Evolutionary conservation across 2,888 invertebrate species (phyloP), one percentile per base, ranked within the genome.

Genomic region (Leptopilina myrica): DNA sequence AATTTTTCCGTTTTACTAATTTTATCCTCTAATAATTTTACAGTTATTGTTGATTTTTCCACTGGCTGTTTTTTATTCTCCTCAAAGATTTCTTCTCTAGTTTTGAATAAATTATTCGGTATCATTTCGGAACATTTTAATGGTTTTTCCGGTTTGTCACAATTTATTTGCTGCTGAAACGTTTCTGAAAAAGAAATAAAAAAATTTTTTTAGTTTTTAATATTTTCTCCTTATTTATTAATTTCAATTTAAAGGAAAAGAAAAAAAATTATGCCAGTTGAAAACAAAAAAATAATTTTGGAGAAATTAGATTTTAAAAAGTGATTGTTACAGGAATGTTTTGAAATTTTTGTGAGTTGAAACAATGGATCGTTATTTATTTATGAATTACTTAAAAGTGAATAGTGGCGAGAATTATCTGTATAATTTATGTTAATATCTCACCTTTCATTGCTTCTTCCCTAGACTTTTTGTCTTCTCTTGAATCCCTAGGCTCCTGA

Each of bases 321-420:
- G n/a, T 3, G n/a, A n/a, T 56, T 56, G 33, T 7, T 20, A 33
- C 33, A n/a, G 12, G 2, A 73, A 73, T 40, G 5, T n/a, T 8
- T 33, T n/a, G 53, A 26, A 7, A 53, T 56, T n/a, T n/a, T 73
- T 33, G 7, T 53, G 33, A 4, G n/a, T n/a, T 7, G 26, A 53
- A 73, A 73, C 56, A 73, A 73, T 73, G 33, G 26, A 14, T 53
- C n/a, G 33, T 69, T 8, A 69, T 73, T 73, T 73, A 73, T 40
- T n/a, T 40, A 62, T 62, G 62, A 62, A 62, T 62, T 20, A 62
- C 20, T 62, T 62, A 62, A 49, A 49, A 56, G 56, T 53, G 40
- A 73, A 73, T 59, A 59, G n/a, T 73, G 59, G 33, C 73, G 56
- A 73, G 11, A 15, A 56, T 40, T n/a, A 8, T 15, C 9, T 59